Base-by-base conservation (phyloP, 2,888 invertebrate species). In the Luperina nickerlii region DNA sequence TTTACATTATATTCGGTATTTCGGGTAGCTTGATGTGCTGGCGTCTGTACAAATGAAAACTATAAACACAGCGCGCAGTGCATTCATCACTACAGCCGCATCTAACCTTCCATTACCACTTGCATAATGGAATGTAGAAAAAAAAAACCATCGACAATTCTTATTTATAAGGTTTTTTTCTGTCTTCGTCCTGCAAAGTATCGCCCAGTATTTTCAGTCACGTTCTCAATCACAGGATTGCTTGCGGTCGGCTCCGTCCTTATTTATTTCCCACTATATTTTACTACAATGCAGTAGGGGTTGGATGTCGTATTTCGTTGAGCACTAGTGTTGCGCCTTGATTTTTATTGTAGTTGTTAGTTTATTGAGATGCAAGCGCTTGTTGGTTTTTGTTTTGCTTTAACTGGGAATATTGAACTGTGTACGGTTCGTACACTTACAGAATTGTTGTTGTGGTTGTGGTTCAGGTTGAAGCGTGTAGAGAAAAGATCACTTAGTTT, bases 191-290 rank as follows among this genome's bases (percentile, higher is more conserved):
- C 60, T 48, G 76, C 80, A 90, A 92, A 90, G 90, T 87, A 83
- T 82, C 90, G 76, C 82, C 80, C 81, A 77, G 88, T 89, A 89
- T 89, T 90, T 89, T 89, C 85, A 88, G 88, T 91, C 94, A 94
- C 94, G 94, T 93, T 92, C 91, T 91, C 93, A 93, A 94, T 94
- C 93, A 92, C 88, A 77, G 90, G 89, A 94, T 93, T 92, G 92
- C 90, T 90, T 84, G 89, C 87, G 89, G 91, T 87, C 84, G 77
- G 71, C n/a, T 65, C 76, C 72, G 73, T 73, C 72, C 83, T 87
- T 91, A 89, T 91, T 92, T 92, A 91, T 90, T 89, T 86, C 84
- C 73, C 69, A 78, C 81, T 87, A 89, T 83, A 87, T 88, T 87
- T 85, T 82, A 86, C 87, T 85, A 90, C 87, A 89, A 87, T 88